phyloP scores from a whole-genome alignment of 2,113 vertebrate species.

The Sylvia atricapilla region DNA sequence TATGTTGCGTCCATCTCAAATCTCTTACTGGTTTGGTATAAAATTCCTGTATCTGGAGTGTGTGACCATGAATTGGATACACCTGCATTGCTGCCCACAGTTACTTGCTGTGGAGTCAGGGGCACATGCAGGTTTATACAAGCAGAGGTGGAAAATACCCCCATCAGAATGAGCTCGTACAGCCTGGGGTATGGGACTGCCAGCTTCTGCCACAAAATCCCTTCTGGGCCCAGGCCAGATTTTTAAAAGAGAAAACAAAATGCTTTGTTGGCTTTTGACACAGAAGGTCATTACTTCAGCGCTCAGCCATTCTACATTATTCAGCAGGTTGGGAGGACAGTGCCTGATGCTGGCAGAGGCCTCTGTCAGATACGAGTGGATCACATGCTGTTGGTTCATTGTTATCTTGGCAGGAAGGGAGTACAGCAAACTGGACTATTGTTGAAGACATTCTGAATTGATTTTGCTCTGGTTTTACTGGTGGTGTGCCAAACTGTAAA shows the following conservation, averaged over 20 bases:
- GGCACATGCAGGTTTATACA: not conserved
- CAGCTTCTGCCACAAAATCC: slow-evolving; percentile 16
- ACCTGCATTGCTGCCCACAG: not conserved
- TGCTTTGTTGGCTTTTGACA: slow-evolving; percentile 51
- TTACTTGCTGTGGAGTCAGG: not conserved
- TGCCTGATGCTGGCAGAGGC: slow-evolving; percentile 41
- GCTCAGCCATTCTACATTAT: slow-evolving; percentile 45
- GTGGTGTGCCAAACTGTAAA: not conserved
- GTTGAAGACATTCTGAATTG: slow-evolving; percentile 4
- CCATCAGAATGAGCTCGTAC: not conserved
- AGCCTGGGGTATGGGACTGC: not conserved
- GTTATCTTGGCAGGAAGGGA: slow-evolving; percentile 34
- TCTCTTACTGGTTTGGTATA: not conserved
- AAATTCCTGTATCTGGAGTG: not conserved
- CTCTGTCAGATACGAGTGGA: not conserved
- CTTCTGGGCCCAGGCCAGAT: not conserved
- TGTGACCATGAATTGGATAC: not conserved
- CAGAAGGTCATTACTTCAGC: slow-evolving; percentile 48
- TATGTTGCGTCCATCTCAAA: not conserved
- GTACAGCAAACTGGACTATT: slow-evolving; percentile 9
- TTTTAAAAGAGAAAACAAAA: slow-evolving; percentile 44
- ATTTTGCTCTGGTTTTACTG: slow-evolving; percentile 24
- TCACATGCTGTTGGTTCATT: slow-evolving; percentile 56
- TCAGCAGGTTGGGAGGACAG: slow-evolving; percentile 56
- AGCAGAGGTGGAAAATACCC: not conserved